Evolutionary conservation across 2,113 vertebrate genomes (phyloP), one percentile per base, ranked within the genome.

Genomic region (Ardeotis arabs): DNA sequence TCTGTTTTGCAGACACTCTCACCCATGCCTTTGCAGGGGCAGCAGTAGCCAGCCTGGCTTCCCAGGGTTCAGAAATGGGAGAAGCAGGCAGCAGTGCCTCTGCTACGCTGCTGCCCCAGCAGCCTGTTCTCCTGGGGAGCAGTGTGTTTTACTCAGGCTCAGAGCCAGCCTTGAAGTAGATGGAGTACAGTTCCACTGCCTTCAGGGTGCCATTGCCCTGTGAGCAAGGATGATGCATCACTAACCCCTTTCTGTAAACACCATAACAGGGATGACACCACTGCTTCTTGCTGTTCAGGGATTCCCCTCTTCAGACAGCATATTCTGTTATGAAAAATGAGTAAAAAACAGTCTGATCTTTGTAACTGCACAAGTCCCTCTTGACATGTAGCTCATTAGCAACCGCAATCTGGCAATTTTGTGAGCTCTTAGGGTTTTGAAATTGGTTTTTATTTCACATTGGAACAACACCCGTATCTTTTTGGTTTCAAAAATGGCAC

Each of bases 71-170:
- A 3, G 33, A 69, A 69, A 82, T 2, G 13, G 15, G 28, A 66
- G 29, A 27, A 41, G 13, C 4, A 16, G 20, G 24, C 56, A 85
- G 58, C 37, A 56, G 19, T 9, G 45, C 24, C 49, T 37, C 13
- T 55, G 53, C 49, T 79, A 9, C 24, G 47, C 33, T 76, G 33
- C 29, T 6, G 7, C 33, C 39, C 67, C 75, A 70, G 41, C 9
- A 76, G 19, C 5, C 29, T 75, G 33, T 25, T 82, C 31, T 77
- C 29, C 64, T 73, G 35, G 27, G 53, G 41, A 85, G 29, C 16
- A 33, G 15, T 0, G 0, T 39, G 49, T 35, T 67, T 39, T 78
- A 12, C 44, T 33, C 0, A 0, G 45, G 64, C 55, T 80, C 0
- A 0, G 14, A 87, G 53, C 25, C 58, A 79, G 24, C 12, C 68